Evolutionary conservation across 2,888 invertebrate species (phyloP), one percentile per base, ranked within the genome.

Genomic region (Xanthorhoe designata): DNA sequence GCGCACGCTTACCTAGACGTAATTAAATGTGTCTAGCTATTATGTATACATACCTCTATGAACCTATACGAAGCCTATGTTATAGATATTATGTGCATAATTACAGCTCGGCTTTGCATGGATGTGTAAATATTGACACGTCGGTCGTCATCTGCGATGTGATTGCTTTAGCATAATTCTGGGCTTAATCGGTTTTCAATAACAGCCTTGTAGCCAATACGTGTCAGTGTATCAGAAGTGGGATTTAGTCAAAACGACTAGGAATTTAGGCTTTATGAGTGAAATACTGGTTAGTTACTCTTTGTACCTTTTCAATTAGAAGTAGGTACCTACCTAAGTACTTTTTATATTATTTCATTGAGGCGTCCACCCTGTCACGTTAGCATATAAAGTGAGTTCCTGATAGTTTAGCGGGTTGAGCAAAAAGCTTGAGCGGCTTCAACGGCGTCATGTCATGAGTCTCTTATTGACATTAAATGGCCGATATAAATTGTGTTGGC

Each of bases 401-500:
- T 79, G 84, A 85, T 85, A 82, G 85, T 86, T 76, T 81, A 84
- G 82, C 75, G 80, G 75, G 70, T 56, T 62, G 70, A 75, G 84
- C 80, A 89, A 90, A 87, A 89, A 87, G 81, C 78, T 66, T 71
- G 74, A 80, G 71, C 64, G 79, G 77, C 61, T 72, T 75, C 15
- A 42, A 79, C 77, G 79, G 79, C 79, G 76, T 79, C 79, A 80
- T 78, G 77, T 80, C 79, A 82, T 78, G 59, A 69, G 75, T 77
- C 78, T 81, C 82, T 87, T 87, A 90, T 91, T 90, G 91, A 89
- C 92, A 84, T 90, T 91, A 91, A 92, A 91, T 90, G 87, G 90
- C 77, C 88, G 90, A 91, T 91, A 91, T 91, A 91, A 90, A 92
- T 91, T 90, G 90, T 82, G 81, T 83, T 90, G 92, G 91, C 91